phyloP scores from a whole-genome alignment of 2,888 invertebrate genomes.

The Drosophila paramelanica region DNA sequence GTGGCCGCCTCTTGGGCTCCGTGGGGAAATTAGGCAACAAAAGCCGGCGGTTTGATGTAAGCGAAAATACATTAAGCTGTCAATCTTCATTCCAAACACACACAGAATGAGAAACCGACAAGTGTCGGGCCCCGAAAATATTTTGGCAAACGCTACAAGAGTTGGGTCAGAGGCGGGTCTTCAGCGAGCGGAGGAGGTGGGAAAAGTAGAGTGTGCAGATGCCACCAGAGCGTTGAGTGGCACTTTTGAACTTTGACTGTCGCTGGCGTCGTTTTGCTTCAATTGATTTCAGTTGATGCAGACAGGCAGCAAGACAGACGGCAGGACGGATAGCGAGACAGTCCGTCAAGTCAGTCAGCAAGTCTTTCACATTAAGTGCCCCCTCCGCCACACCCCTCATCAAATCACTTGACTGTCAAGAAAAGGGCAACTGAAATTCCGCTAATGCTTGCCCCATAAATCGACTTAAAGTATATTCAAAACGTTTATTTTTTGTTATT shows the following conservation, averaged over 20 bases:
- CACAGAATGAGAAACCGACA: constrained; percentile 36
- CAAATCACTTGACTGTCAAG: background rate
- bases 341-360: constrained; percentile 35
- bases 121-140: constrained; percentile 62
- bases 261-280: constrained; percentile 58
- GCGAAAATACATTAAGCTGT: constrained; percentile 76
- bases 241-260: constrained; percentile 77
- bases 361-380: constrained; percentile 36
- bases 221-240: constrained; percentile 60
- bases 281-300: constrained; percentile 64
- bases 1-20: constrained; percentile 39
- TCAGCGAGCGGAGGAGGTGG: background rate
- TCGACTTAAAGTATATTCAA: constrained; percentile 33
- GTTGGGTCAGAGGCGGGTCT: constrained; percentile 9
- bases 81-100: constrained; percentile 68
- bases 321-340: constrained; percentile 11
- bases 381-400: too few species aligned
- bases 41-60: constrained; percentile 57
- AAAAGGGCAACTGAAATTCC: constrained; percentile 45
- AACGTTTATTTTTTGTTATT: constrained; percentile 5
- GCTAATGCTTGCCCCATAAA: constrained; percentile 38
- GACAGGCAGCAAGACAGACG: constrained; percentile 26
- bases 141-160: constrained; percentile 59
- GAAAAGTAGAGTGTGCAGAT: constrained; percentile 15
- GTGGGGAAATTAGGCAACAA: constrained; percentile 68